phyloP scores from a whole-genome alignment of 2,888 invertebrate genomes.

The Meteorus colon region DNA sequence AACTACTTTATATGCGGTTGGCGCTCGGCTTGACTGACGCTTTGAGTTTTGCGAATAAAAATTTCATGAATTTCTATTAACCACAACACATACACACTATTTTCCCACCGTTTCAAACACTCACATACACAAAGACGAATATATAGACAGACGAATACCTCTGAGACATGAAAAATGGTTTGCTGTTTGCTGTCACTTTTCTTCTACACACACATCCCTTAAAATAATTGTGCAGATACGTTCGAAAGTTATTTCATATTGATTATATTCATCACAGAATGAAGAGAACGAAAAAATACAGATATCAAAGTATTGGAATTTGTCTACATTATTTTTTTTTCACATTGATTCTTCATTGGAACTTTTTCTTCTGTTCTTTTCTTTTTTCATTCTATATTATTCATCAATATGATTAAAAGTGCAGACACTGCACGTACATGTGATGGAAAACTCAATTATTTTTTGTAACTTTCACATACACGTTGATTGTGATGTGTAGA shows the following conservation, averaged over 20 bases:
- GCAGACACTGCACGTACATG: not conserved
- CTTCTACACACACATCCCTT: not conserved
- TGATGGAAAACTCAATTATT: not conserved
- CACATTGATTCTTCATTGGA: not conserved
- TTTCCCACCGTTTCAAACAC: constrained; percentile 25
- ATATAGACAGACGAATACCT: not conserved
- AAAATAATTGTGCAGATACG: not conserved
- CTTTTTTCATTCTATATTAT: not conserved
- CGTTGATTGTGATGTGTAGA: not conserved
- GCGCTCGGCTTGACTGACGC: constrained; percentile 71
- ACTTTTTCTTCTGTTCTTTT: not conserved
- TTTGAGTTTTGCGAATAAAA: constrained; percentile 71
- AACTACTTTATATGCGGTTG: constrained; percentile 70
- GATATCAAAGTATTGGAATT: not conserved
- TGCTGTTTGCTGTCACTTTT: constrained; percentile 5
- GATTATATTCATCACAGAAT: not conserved
- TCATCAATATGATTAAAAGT: not conserved
- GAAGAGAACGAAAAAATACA: not conserved
- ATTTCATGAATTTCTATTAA: constrained; percentile 74
- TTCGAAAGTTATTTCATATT: not conserved
- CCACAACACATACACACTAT: constrained; percentile 59
- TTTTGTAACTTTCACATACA: not conserved
- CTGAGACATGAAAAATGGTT: constrained; percentile 10
- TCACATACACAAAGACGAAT: not conserved
- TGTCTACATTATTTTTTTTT: not conserved